Conservation (phyloP, 2,797 vertebrate genomes). For the Diceros bicornis region DNA sequence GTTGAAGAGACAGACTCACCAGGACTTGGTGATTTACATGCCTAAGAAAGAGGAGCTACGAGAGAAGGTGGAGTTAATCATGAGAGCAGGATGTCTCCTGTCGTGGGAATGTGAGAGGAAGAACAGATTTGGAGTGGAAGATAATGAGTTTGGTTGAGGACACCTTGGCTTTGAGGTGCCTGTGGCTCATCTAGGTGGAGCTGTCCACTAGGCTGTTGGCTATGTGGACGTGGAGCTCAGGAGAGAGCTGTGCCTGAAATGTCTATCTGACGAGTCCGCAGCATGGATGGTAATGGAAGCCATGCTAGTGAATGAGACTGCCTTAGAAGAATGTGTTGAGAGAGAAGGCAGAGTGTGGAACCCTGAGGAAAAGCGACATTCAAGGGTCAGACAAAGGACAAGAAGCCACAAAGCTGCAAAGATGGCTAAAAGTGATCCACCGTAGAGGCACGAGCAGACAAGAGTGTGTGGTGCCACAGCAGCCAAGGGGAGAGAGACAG, state of each 20-base stretch:
- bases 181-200: not conserved
- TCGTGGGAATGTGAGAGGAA: not conserved
- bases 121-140: not conserved
- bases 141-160: not conserved
- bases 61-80: not conserved
- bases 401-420: not conserved
- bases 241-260: not conserved
- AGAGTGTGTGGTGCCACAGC: not conserved
- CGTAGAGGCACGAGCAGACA: not conserved
- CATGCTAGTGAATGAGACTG: not conserved
- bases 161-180: not conserved
- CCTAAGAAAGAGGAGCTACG: not conserved
- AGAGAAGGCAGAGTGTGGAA: not conserved
- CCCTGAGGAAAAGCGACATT: not conserved
- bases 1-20: not conserved
- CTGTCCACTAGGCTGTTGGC: not conserved
- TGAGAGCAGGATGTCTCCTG: not conserved
- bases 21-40: not conserved
- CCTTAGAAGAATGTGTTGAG: not conserved
- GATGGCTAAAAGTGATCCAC: not conserved
- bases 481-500: not conserved
- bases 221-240: not conserved
- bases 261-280: accelerated
- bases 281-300: not conserved
- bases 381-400: not conserved